Evolutionary conservation across 1,140 invertebrate genomes (phyloP), one percentile per base, ranked within the genome.

Genomic region (Euura lappo): DNA sequence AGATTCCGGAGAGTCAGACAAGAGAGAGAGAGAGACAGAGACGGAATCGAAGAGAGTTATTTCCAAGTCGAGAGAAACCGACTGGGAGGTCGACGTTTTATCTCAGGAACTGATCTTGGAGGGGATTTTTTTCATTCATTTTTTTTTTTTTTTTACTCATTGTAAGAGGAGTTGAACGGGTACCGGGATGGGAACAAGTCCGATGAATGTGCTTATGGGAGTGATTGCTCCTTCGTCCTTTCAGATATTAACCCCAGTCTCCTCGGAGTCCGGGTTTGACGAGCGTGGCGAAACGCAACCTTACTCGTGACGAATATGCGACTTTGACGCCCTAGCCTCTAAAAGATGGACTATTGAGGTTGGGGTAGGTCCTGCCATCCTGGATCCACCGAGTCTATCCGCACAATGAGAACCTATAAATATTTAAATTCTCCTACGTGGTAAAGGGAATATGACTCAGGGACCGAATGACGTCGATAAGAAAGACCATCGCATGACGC

Each of bases 31-130:
- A 3, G 8, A n/a, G 8, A 60, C 51, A 8, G 51, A 60, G 51
- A 60, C 13, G 13, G 8, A 60, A n/a, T 60, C 51, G 51, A 60
- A n/a, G 51, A 60, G 51, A 60, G 51, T 60, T 60, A 60, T 60
- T 60, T 60, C 51, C 51, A 8, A n/a, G 51, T 60, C 51, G 51
- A n/a, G 51, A 60, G 51, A 60, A 60, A 60, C 51, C 51, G 51
- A 60, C 51, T 60, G 51, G 51, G 51, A 60, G 51, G 51, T 60
- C 51, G 10, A 28, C 28, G 28, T 3, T n/a, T 3, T 60, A 60
- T 60, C 51, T 60, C 8, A 60, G 51, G 51, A 11, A 8, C 51
- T 11, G 51, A 60, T 60, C 51, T 60, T 60, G 8, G 51, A n/a
- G 51, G 51, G 51, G 13, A 28, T 28, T 28, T 28, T 28, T 28